Base-by-base conservation (phyloP, 2,888 invertebrate species). In the Hetaerina titia region DNA sequence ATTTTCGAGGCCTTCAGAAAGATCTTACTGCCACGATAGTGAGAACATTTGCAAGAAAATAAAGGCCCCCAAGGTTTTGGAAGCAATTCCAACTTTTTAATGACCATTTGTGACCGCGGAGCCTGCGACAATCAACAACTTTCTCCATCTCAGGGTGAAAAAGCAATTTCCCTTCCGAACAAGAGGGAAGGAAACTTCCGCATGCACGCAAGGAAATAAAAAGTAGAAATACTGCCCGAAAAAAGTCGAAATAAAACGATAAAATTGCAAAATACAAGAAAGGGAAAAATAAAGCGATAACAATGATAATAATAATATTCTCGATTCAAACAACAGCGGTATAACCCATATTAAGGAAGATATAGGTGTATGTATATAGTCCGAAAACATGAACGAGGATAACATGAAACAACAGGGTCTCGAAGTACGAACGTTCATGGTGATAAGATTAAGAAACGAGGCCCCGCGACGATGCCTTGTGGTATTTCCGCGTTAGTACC, bases 81-180 rank as follows among this genome's bases (percentile, higher is more conserved):
- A 57, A 88, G 57, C 88, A 88, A 88, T 88, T 88, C 88, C 88
- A 88, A 88, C 88, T 88, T 88, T 88, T 88, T 88, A 88, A 88
- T 88, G 57, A 57, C 57, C 88, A 19, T 56, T 88, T 57, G 88
- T 88, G 88, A 88, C 88, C 45, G 57, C 45, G 88, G 56, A 88
- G 45, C 56, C 19, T 17, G 88, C 88, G 56, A 57, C 88, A 88
- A 88, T 88, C 31, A 88, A 88, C 31, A 88, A 88, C 88, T 88
- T 88, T 88, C 88, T 88, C 88, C 56, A 88, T 88, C 45, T 88
- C 19, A 15, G 19, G 19, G 22, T 15, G 56, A 57, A 45, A 57
- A 88, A 56, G 22, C 45, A 88, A 56, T 88, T 45, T 22, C 45
- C 31, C 45, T 88, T 56, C 22, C 88, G 2, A 57, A 19, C 7